phyloP scores from a whole-genome alignment of 2,888 invertebrate species.

The Tubulanus polymorphus region DNA sequence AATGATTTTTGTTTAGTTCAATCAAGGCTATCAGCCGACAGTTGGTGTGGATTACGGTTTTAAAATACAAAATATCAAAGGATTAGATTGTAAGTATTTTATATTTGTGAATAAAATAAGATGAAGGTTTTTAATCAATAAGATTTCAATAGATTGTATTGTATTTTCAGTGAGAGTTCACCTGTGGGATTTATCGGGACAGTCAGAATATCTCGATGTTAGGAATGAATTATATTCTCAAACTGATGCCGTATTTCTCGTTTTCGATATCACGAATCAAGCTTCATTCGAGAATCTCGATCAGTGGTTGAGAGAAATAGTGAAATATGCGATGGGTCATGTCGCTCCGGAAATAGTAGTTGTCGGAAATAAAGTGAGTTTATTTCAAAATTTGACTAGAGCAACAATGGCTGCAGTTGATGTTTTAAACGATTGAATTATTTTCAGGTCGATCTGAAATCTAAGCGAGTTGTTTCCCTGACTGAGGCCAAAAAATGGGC shows the following conservation, averaged over 20 bases:
- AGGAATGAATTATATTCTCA: slow-evolving; percentile 47
- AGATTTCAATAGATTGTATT: too few relatives aligned
- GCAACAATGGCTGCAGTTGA: background rate
- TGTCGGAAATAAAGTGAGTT: slow-evolving; percentile 38
- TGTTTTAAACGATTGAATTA: background rate
- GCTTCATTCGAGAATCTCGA: slow-evolving; percentile 43
- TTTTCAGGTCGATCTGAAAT: slow-evolving; percentile 37
- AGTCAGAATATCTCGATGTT: slow-evolving; percentile 45
- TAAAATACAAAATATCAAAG: slow-evolving; percentile 43
- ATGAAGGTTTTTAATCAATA: background rate
- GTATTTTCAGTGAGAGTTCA: slow-evolving; percentile 42
- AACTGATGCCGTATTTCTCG: slow-evolving; percentile 45
- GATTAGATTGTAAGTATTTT: slow-evolving; percentile 36
- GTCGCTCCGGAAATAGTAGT: slow-evolving; percentile 30
- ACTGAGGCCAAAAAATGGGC: slow-evolving; percentile 44
- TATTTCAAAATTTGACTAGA: background rate
- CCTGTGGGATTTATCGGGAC: slow-evolving; percentile 50
- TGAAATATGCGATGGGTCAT: slow-evolving; percentile 28
- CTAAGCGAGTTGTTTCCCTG: slow-evolving; percentile 32
- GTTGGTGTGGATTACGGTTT: slow-evolving; percentile 53
- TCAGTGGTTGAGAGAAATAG: slow-evolving; percentile 42
- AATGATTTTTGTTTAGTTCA: slow-evolving; percentile 34
- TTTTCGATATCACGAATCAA: slow-evolving; percentile 44
- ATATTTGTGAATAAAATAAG: background rate
- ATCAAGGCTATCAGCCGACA: slow-evolving; percentile 46